Evolutionary conservation across 2,797 vertebrate genomes (phyloP), one percentile per base, ranked within the genome.

Genomic region (Melanotaenia nigrans): DNA sequence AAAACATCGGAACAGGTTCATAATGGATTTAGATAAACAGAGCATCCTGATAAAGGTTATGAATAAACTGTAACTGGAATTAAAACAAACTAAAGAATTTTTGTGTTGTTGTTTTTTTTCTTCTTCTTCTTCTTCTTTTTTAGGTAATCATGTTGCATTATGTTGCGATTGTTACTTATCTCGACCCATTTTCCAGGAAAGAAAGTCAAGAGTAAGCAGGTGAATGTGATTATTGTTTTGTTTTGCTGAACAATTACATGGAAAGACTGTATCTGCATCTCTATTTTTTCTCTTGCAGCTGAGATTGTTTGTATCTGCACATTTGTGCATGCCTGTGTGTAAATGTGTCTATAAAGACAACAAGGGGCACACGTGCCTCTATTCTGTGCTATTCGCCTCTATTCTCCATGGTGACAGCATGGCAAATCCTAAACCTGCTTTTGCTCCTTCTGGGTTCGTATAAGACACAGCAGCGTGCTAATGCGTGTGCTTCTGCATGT

Each of bases 341-440:
- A 6, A 6, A 14, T 28, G 56, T 53, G 25, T 45, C 42, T 54
- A 18, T 71, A 18, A 30, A 16, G 54, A n/a, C 32, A 33, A 62
- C 11, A 51, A 30, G 5, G 10, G 11, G 25, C 12, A 18, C 54
- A 28, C 24, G 40, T 16, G 1, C 33, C 56, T 62, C 68, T 13
- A 59, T 45, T 18, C 30, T 22, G 49, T 65, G 18, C 33, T 35
- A 32, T 49, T 65, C n/a, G 1, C 59, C 25, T 67, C 30, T 58
- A 38, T 79, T 77, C 60, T 63, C 58, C 38, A 25, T 13, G 8
- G 63, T 25, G 65, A 71, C 42, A 59, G 49, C 56, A 24, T 53
- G 61, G 62, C 38, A 35, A 69, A 69, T 77, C 10, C 61, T 61
- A 61, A 81, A 40, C 67, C 47, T 65, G 24, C 61, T 70, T 51